Evolutionary conservation across 2,113 vertebrate genomes (phyloP).

Genomic region (Urocynchramus pylzowi): DNA sequence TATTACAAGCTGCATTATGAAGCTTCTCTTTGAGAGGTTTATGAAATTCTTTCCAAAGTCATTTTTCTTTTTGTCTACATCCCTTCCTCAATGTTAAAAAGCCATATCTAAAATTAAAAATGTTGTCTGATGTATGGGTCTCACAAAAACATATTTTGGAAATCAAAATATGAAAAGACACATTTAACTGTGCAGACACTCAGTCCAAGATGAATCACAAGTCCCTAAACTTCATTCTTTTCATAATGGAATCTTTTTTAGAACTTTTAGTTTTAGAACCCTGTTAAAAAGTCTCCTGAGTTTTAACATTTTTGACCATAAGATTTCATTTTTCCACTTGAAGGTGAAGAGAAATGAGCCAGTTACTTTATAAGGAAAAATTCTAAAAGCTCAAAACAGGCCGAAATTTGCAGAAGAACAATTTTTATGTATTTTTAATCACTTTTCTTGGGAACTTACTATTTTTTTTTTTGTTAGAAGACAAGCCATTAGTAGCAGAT

Average conservation of each 20-base stretch:
- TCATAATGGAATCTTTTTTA: not conserved
- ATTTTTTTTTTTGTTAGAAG: not conserved
- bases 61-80: not conserved
- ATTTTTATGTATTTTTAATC: not conserved
- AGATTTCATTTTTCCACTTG: not conserved
- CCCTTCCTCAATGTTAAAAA: not conserved
- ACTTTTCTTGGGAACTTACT: not conserved
- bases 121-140: not conserved
- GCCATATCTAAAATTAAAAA: not conserved
- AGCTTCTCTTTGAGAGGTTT: not conserved
- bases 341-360: not conserved
- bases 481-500: not conserved
- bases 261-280: not conserved
- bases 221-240: not conserved
- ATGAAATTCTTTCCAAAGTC: not conserved
- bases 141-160: not conserved
- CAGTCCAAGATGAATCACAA: not conserved
- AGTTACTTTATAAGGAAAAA: not conserved
- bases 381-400: not conserved
- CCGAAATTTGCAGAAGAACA: not conserved
- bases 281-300: not conserved
- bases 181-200: not conserved
- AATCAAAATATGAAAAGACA: not conserved
- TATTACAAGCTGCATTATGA: not conserved
- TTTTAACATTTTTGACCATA: not conserved